These are phyloP conservation scores for Peromyscus attwateri DNA, from an alignment of 2,797 vertebrate genomes.

Conservation along the genomic window DNA sequence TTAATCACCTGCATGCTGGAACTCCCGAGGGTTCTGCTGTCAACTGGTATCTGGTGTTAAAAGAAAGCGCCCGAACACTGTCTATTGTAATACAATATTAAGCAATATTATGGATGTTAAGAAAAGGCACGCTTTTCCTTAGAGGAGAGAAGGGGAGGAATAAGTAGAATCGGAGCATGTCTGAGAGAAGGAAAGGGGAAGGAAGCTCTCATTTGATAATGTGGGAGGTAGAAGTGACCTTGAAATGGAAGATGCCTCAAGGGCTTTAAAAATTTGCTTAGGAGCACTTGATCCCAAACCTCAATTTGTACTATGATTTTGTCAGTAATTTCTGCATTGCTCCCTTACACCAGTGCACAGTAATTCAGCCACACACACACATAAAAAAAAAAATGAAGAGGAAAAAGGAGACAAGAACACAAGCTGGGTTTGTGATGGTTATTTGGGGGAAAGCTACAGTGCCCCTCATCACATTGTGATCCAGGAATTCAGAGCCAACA, in stretches of 20 bases:
- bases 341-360: not conserved
- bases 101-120: not conserved
- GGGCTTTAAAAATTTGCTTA: not conserved
- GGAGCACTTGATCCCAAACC: not conserved
- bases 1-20: not conserved
- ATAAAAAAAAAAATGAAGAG: not conserved
- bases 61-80: not conserved
- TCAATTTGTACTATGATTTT: not conserved
- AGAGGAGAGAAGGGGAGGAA: not conserved
- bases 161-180: not conserved
- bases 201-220: not conserved
- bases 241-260: not conserved
- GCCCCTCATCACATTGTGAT: not conserved
- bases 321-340: not conserved
- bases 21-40: not conserved
- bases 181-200: not conserved
- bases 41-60: not conserved
- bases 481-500: not conserved
- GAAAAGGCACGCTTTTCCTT: not conserved
- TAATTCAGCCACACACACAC: not conserved
- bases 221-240: not conserved
- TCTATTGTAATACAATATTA: not conserved
- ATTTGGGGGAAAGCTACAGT: not conserved
- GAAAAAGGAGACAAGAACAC: not conserved
- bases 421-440: not conserved